Percentiles rank a stretch among this genome's conserved stretches.
Evolutionary conservation across 1,140 invertebrate species (phyloP).

Genomic region (Pseudoatta argentina): DNA sequence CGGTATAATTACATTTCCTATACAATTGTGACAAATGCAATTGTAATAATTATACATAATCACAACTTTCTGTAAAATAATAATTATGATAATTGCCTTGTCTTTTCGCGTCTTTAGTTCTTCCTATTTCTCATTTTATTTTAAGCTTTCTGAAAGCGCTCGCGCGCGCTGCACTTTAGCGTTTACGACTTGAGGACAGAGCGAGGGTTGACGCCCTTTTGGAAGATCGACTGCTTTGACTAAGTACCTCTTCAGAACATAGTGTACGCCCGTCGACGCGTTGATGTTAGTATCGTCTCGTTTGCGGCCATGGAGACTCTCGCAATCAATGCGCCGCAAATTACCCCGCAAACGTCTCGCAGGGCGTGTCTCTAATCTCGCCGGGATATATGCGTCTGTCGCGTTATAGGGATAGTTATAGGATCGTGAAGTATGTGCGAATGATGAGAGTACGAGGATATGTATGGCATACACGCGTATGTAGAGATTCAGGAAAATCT

Average conservation of each 20-base stretch:
- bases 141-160: not conserved
- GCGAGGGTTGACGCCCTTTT: not conserved
- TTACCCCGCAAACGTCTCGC: slow-evolving; percentile 54
- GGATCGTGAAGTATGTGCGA: slow-evolving; percentile 17
- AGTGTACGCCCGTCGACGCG: not conserved
- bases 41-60: not conserved
- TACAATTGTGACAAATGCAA: too few relatives aligned
- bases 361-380: slow-evolving; percentile 40
- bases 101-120: not conserved
- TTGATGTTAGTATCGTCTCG: slow-evolving; percentile 38
- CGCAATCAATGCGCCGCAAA: slow-evolving; percentile 64
- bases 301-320: slow-evolving; percentile 51
- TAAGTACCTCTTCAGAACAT: slow-evolving; percentile 20
- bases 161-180: too few relatives aligned
- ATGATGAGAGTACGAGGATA: not conserved
- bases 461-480: not conserved
- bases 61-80: not conserved
- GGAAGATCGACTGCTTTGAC: not conserved
- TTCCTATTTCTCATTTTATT: not conserved
- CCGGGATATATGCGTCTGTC: slow-evolving; percentile 9
- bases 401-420: not conserved
- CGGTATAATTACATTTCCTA: not conserved
- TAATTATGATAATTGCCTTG: not conserved
- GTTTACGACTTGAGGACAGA: not conserved
- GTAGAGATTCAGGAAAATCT: slow-evolving; percentile 4